These are phyloP conservation scores for Corvus hawaiiensis DNA, from an alignment of 2,113 vertebrate genomes.

Conservation along the genomic window DNA sequence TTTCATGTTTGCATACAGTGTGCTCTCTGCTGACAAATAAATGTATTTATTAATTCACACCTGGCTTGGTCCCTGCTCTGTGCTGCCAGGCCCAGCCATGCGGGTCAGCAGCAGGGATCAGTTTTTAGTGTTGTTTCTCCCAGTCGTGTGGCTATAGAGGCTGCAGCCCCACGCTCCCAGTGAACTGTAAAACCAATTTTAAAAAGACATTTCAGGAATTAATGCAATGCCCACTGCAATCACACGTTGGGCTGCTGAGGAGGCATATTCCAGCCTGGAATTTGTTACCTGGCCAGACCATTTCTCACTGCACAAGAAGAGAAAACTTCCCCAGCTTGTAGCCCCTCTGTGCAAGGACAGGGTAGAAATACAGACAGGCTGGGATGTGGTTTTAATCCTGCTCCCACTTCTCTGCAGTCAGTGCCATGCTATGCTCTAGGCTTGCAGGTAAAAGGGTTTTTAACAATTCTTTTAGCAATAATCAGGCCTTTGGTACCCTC, in stretches of 20 bases:
- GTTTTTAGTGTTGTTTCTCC: background rate
- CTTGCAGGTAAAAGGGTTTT: background rate
- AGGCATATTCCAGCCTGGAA: conserved; percentile 47
- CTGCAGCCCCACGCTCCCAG: conserved; percentile 26
- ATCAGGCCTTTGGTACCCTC: background rate
- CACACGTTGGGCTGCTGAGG: conserved; percentile 42
- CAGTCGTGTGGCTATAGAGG: background rate
- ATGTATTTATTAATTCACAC: background rate
- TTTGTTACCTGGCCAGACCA: conserved; percentile 53
- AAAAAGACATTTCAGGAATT: conserved; percentile 55
- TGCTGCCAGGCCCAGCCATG: background rate
- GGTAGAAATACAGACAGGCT: background rate
- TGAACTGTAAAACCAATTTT: conserved; percentile 65
- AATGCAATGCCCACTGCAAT: conserved; percentile 46
- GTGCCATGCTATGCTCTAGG: background rate
- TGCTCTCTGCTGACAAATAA: background rate
- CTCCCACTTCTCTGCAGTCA: background rate
- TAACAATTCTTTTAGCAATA: background rate
- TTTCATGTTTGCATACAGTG: background rate
- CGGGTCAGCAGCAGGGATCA: background rate
- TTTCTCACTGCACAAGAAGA: background rate
- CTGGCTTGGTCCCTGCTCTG: background rate
- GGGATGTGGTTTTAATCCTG: background rate
- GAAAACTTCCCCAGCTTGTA: background rate
- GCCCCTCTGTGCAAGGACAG: background rate